These are phyloP conservation scores for Lycorma delicatula DNA, from an alignment of 1,140 invertebrate genomes.

Conservation along the genomic window DNA sequence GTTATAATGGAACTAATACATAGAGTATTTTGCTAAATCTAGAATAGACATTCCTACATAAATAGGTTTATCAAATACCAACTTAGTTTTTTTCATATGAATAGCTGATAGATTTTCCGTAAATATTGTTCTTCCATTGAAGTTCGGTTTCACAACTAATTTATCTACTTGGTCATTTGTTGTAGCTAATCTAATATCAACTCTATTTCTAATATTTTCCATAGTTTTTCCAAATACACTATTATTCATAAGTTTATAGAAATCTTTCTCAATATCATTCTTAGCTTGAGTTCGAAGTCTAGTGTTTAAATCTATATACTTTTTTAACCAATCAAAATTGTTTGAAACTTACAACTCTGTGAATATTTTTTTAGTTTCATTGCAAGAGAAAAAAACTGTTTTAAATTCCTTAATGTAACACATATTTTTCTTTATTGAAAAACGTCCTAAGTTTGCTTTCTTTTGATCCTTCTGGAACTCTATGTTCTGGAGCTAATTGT, in stretches of 20 bases:
- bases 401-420: background rate
- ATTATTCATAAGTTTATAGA: too few species aligned
- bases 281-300: too few species aligned
- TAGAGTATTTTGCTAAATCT: slow-evolving; percentile 20
- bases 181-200: too few species aligned
- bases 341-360: too few species aligned
- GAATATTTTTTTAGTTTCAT: too few species aligned
- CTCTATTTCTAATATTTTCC: too few species aligned
- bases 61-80: slow-evolving; percentile 17
- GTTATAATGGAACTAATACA: slow-evolving; percentile 23
- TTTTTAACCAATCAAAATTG: too few species aligned
- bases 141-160: slow-evolving; percentile 14
- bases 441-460: background rate
- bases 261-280: too few species aligned
- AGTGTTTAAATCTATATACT: too few species aligned
- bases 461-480: background rate
- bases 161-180: slow-evolving; percentile 4
- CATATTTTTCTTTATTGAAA: background rate
- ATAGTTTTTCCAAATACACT: too few species aligned
- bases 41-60: slow-evolving; percentile 19
- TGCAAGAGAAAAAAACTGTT: too few species aligned
- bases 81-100: background rate
- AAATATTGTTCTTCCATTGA: slow-evolving; percentile 10
- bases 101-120: slow-evolving; percentile 16
- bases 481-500: background rate